phyloP scores from a whole-genome alignment of 2,113 vertebrate genomes.

The Tychaedon coryphoeus region DNA sequence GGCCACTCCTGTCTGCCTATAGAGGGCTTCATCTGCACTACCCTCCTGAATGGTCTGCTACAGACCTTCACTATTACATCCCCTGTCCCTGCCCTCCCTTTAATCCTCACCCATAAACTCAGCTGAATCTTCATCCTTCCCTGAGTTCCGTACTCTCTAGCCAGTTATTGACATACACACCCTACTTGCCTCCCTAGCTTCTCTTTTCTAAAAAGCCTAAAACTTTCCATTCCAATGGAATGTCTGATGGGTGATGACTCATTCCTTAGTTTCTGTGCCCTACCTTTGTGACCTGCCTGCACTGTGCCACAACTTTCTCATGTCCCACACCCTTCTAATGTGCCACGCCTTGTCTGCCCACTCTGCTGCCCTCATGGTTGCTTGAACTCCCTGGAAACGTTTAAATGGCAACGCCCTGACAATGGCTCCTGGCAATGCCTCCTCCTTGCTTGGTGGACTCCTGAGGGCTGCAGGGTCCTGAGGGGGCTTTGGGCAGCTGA shows the following conservation, averaged over 20 bases:
- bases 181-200: background rate
- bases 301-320: fast-evolving
- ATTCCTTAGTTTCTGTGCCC: background rate
- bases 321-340: too few species aligned
- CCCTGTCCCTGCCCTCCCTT: background rate
- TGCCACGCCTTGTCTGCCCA: background rate
- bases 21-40: background rate
- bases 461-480: too few species aligned
- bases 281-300: background rate
- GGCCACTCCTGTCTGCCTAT: background rate
- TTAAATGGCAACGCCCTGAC: fast-evolving
- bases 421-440: background rate
- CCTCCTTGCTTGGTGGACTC: background rate
- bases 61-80: background rate
- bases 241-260: background rate
- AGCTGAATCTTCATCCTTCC: background rate
- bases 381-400: fast-evolving
- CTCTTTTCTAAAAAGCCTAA: background rate
- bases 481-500: background rate
- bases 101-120: background rate
- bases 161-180: too few species aligned
- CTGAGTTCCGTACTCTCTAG: background rate
- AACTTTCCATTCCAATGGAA: background rate
- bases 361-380: too few species aligned
- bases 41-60: background rate